phyloP scores from a whole-genome alignment of 35 echinoderm and acorn worm species.

The Apostichopus japonicus region DNA sequence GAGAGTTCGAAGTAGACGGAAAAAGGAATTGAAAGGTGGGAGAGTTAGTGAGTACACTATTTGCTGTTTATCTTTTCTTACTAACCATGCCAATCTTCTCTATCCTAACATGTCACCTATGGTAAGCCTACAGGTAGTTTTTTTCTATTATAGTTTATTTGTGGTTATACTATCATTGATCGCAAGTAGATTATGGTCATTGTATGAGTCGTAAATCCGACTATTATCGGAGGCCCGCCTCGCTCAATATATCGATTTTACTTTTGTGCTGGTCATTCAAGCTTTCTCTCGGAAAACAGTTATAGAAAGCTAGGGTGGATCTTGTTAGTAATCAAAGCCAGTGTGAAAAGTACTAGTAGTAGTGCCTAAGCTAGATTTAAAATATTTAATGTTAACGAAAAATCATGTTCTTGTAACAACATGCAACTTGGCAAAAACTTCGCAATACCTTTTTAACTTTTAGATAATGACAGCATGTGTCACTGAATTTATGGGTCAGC shows the following conservation, averaged over 20 bases:
- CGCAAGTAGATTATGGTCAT: conserved; percentile 15
- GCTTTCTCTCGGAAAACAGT: not conserved
- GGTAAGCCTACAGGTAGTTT: not conserved
- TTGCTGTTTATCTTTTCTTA: conserved; percentile 22
- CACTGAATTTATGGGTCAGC: too few species aligned
- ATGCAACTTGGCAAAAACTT: too few species aligned
- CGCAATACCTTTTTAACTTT: too few species aligned
- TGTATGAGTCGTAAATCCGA: not conserved
- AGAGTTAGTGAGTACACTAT: conserved; percentile 54
- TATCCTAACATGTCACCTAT: conserved; percentile 15
- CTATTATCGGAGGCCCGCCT: not conserved
- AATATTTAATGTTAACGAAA: too few species aligned
- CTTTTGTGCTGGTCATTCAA: not conserved
- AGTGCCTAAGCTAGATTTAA: too few species aligned
- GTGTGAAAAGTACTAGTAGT: too few species aligned
- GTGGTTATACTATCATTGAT: not conserved
- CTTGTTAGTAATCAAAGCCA: too few species aligned
- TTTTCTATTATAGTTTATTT: not conserved
- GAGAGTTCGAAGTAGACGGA: conserved; percentile 40
- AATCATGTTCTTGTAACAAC: too few species aligned
- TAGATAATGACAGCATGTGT: too few species aligned
- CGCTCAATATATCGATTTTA: conserved; percentile 1
- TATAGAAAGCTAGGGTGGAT: not conserved
- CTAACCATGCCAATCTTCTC: not conserved
- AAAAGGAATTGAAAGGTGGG: conserved; percentile 58